A percentile compares a stretch with the other conserved stretches of the same genome.
Conservation (phyloP, 2,888 invertebrate genomes). For the Troides helena region DNA sequence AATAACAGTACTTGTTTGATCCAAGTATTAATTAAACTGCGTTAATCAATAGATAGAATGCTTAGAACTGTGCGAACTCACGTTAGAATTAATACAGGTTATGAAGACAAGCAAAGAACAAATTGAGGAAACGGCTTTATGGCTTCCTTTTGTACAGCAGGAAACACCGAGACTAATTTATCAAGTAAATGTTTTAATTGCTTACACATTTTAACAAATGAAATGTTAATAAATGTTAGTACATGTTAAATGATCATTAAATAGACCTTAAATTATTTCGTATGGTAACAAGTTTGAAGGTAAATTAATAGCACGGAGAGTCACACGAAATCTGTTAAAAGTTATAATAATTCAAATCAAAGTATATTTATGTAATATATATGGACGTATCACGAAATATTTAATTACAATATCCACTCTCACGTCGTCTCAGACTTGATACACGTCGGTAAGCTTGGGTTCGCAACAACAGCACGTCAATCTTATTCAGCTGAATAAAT, state of each 20-base stretch:
- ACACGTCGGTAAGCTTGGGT: constrained; percentile 9
- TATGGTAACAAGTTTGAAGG: too few relatives aligned
- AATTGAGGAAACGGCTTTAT: background rate
- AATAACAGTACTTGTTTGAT: background rate
- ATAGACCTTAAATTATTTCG: too few relatives aligned
- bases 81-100: background rate
- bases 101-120: background rate
- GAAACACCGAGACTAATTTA: too few relatives aligned
- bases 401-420: constrained; percentile 1
- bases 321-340: too few relatives aligned
- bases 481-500: constrained; percentile 33
- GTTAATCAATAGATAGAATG: background rate
- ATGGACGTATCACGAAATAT: background rate
- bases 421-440: background rate
- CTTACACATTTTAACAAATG: too few relatives aligned
- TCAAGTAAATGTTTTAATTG: too few relatives aligned
- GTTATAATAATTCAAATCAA: too few relatives aligned
- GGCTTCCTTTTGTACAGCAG: background rate
- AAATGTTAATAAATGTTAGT: too few relatives aligned
- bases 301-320: too few relatives aligned
- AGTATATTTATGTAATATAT: background rate
- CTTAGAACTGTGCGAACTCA: background rate
- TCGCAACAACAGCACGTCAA: constrained; percentile 26
- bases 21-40: background rate
- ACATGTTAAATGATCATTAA: too few relatives aligned